Conservation (phyloP, 2,113 vertebrate species). For the Coturnix japonica region DNA sequence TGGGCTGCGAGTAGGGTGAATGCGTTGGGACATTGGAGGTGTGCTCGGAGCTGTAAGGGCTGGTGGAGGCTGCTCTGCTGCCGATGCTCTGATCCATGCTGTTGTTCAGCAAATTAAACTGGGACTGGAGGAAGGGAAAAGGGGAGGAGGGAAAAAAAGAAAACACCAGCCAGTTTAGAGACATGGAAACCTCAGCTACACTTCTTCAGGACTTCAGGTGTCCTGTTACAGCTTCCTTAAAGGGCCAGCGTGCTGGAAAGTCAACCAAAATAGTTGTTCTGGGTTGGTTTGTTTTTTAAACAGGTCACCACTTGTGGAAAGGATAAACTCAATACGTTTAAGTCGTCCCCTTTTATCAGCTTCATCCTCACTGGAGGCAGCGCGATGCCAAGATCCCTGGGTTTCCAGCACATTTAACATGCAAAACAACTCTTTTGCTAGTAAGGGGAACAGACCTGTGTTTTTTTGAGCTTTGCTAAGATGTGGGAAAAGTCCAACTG, state of each 20-base stretch:
- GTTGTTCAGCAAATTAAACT: conserved; percentile 98
- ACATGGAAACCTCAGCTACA: conserved; percentile 69
- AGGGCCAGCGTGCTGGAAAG: conserved; percentile 71
- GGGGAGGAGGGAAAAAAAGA: conserved; percentile 74
- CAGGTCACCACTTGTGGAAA: conserved; percentile 72
- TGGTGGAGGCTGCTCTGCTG: conserved; percentile 90
- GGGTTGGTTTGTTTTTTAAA: not conserved
- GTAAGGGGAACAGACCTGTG: not conserved
- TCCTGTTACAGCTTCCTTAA: conserved; percentile 87
- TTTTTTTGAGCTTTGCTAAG: not conserved
- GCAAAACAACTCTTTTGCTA: not conserved
- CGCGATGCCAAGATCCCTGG: not conserved
- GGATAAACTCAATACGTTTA: not conserved
- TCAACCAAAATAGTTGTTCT: conserved; percentile 54
- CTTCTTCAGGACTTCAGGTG: conserved; percentile 74
- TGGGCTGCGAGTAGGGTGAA: conserved; percentile 97
- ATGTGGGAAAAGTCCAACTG: not conserved
- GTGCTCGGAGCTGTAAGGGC: conserved; percentile 97
- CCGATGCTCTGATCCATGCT: conserved; percentile 97
- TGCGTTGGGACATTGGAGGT: conserved; percentile 92
- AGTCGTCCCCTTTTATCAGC: not conserved
- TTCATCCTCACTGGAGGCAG: not conserved
- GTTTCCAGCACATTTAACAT: not conserved
- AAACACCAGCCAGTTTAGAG: conserved; percentile 82
- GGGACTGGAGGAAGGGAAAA: conserved; percentile 86